Conservation (phyloP, 1,140 invertebrate genomes). For the Ceratosolen solmsi region DNA sequence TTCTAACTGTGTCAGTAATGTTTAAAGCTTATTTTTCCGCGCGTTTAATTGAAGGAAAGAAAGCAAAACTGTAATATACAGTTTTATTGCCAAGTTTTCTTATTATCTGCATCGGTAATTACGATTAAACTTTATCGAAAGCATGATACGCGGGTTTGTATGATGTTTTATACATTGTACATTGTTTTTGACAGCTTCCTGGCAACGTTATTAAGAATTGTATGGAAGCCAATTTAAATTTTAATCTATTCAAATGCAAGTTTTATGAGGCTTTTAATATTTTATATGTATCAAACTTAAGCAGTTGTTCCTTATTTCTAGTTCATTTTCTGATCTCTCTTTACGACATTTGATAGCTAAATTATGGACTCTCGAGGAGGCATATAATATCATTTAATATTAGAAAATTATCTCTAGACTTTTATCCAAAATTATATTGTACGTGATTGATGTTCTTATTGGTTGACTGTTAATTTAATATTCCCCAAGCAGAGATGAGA, state of each 20-base stretch:
- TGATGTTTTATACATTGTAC: not conserved
- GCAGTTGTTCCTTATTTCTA: not conserved
- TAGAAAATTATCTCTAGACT: not conserved
- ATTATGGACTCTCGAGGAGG: not conserved
- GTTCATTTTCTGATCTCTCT: not conserved
- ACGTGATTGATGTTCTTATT: not conserved
- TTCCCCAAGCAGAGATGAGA: not conserved
- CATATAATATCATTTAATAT: not conserved
- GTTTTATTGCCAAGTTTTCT: not conserved
- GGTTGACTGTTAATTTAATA: too few relatives aligned
- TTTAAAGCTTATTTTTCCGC: not conserved
- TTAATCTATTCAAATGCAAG: not conserved
- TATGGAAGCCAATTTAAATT: slow-evolving; percentile 9
- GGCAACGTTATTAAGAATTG: slow-evolving; percentile 9
- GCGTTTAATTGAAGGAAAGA: not conserved
- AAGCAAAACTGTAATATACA: not conserved
- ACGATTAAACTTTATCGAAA: not conserved
- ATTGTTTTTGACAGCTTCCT: not conserved
- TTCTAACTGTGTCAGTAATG: too few relatives aligned
- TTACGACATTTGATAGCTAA: not conserved
- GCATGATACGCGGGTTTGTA: not conserved
- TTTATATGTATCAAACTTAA: not conserved
- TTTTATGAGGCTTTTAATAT: not conserved
- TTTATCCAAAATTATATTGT: not conserved
- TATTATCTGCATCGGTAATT: not conserved